Conservation (phyloP, 2,797 vertebrate genomes). For the Hephaestus fuliginosus region DNA sequence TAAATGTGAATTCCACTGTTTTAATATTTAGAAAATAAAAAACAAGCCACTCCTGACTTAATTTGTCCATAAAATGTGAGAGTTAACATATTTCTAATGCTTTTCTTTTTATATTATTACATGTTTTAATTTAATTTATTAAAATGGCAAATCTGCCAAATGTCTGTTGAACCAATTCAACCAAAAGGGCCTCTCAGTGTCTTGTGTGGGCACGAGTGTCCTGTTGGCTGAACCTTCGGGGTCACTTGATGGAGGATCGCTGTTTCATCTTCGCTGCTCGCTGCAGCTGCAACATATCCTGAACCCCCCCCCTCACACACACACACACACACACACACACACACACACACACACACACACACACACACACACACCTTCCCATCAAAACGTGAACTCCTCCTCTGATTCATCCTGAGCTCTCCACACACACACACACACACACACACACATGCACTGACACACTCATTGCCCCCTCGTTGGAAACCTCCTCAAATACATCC, state of each 20-base stretch:
- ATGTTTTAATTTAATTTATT: background rate
- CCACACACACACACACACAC: constrained; percentile 4
- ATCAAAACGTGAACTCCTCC: constrained; percentile 52
- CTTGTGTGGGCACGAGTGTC: constrained; percentile 22
- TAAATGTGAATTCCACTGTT: background rate
- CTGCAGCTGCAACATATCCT: constrained; percentile 31
- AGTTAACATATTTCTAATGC: too few species aligned
- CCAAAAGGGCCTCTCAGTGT: constrained; percentile 13
- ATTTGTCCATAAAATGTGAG: background rate
- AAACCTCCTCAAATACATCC: constrained; percentile 11
- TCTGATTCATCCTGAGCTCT: constrained; percentile 37
- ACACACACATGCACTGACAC: background rate
- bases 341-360: too few species aligned
- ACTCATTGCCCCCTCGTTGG: constrained; percentile 23
- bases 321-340: too few species aligned
- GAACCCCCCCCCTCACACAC: constrained; percentile 8
- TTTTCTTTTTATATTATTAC: background rate
- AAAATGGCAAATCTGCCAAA: constrained; percentile 13
- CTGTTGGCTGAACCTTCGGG: constrained; percentile 34
- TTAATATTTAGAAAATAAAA: background rate
- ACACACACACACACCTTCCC: background rate
- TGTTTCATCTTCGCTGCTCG: constrained; percentile 36
- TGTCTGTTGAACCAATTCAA: constrained; percentile 19
- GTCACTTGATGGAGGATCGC: constrained; percentile 13
- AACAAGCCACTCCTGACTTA: background rate